Evolutionary conservation across 2,888 invertebrate genomes (phyloP).

Genomic region (Girardia tigrina): DNA sequence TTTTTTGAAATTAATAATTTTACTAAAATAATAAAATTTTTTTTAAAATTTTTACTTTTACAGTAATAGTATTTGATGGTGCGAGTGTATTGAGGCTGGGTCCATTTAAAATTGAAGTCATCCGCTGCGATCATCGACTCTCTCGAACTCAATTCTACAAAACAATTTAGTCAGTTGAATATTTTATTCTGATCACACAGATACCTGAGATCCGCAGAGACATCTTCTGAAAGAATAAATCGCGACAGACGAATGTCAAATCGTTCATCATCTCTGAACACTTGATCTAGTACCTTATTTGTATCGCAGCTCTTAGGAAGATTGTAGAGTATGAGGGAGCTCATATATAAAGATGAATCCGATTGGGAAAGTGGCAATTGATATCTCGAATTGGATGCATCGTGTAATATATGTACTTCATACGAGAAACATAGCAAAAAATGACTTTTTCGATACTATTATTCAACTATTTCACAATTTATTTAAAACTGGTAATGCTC

Average conservation of each 20-base stretch:
- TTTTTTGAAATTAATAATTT: too few species aligned
- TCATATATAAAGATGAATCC: background rate
- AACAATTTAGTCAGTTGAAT: background rate
- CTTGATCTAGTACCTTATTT: background rate
- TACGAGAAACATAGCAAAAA: background rate
- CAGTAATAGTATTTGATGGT: too few species aligned
- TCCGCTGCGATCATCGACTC: background rate
- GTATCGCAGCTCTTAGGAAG: background rate
- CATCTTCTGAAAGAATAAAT: background rate
- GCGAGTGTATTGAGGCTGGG: too few species aligned
- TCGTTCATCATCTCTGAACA: background rate
- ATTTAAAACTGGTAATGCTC: background rate
- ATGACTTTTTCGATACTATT: background rate
- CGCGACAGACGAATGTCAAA: background rate
- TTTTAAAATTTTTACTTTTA: too few species aligned
- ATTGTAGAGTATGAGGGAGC: background rate
- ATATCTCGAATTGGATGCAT: background rate
- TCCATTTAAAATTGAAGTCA: background rate
- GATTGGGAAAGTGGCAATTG: background rate
- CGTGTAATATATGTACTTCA: background rate
- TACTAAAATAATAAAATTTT: too few species aligned
- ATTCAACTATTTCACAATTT: background rate
- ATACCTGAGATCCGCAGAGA: background rate
- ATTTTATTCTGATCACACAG: background rate
- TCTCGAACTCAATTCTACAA: background rate